phyloP scores from a whole-genome alignment of 1,140 invertebrate species.

The Periplaneta americana region DNA sequence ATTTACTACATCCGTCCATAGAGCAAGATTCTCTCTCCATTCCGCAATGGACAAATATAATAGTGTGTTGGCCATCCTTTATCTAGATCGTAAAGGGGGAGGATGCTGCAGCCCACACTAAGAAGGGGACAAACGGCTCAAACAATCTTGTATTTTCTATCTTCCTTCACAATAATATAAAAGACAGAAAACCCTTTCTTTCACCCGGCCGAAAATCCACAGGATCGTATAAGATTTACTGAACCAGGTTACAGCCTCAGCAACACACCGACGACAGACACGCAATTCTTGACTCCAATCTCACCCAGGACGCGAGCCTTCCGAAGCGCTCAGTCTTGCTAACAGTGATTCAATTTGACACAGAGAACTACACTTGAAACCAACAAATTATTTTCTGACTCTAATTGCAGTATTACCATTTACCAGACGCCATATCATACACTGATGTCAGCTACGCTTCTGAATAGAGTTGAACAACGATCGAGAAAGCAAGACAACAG shows the following conservation, averaged over 20 bases:
- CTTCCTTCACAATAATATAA: background rate
- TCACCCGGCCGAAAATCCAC: background rate
- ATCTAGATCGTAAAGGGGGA: background rate
- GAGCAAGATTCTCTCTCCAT: background rate
- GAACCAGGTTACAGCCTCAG: background rate
- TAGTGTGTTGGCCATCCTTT: background rate
- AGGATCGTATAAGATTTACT: background rate
- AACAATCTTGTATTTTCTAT: constrained; percentile 4
- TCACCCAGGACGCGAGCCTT: background rate
- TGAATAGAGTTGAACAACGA: too few relatives aligned
- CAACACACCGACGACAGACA: background rate
- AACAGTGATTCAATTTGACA: too few relatives aligned
- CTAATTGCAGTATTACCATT: too few relatives aligned
- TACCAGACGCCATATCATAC: too few relatives aligned
- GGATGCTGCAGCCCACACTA: background rate
- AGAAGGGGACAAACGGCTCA: background rate
- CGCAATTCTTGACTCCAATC: background rate
- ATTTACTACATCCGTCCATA: constrained; percentile 4
- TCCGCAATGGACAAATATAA: background rate
- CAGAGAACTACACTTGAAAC: too few relatives aligned
- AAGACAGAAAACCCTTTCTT: background rate
- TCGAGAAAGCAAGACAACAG: too few relatives aligned
- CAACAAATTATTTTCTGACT: too few relatives aligned
- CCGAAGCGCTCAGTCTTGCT: too few relatives aligned
- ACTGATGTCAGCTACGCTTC: too few relatives aligned